Base-by-base conservation (phyloP, 1,140 invertebrate species). In the Araneus ventricosus region DNA sequence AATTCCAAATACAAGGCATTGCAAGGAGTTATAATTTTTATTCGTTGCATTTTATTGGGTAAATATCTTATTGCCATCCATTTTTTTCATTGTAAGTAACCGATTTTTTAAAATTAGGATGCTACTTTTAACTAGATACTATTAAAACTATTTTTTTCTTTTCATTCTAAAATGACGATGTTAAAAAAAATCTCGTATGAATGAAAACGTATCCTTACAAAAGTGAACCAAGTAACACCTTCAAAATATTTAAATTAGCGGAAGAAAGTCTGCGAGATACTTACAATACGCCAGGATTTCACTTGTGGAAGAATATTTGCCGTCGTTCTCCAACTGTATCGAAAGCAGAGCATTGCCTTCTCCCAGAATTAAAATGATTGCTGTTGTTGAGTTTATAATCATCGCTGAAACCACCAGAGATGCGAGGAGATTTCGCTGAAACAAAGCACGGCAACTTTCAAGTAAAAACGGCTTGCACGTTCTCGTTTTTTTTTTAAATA, bases 261-360 rank as follows among this genome's bases (percentile, higher is more conserved):
- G n/a, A n/a, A 79, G n/a, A 75, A 88, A 61, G 7, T 5, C 30
- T 37, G 14, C 3, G 17, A 52, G 17, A 17, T 79, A 34, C 70
- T 91, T 7, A 91, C 89, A 79, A 39, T 91, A 91, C 0, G 89
- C 89, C 3, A 91, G 41, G 84, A 91, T 61, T 41, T 91, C 89
- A 30, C 79, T 63, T 4, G 30, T 27, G 8, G 67, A n/a, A 4
- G 41, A 37, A 80, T 57, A 17, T 27, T 10, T 27, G 59, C 59
- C 80, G 20, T 34, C 22, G 37, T 52, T 84, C 34, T 91, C 89
- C 20, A 91, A 57, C 4, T 63, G 52, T 39, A 91, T 91, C 0
- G 89, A 82, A 14, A 91, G 45, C 2, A 91, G 57, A 7, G 79
- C n/a, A 30, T 91, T 91, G 10, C 79, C 79, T 91, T 91, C 79